phyloP scores from a whole-genome alignment of 2,797 vertebrate genomes.

The Hippoglossus hippoglossus region DNA sequence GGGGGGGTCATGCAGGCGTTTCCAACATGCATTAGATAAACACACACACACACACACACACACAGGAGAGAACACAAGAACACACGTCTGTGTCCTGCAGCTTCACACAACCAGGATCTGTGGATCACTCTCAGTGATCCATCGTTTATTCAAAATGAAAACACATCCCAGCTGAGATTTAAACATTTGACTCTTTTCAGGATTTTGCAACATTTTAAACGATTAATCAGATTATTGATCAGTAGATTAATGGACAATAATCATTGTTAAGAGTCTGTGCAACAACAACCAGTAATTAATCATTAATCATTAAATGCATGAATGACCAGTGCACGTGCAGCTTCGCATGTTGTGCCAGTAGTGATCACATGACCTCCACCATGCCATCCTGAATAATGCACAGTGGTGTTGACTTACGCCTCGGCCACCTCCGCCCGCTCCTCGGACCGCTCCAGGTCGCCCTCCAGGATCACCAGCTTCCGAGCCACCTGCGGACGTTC shows the following conservation, averaged over 20 bases:
- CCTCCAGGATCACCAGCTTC: conserved; percentile 96
- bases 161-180: no score
- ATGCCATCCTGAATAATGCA: conserved; percentile 51
- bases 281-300: no score
- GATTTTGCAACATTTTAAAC: no score
- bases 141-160: no score
- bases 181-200: no score
- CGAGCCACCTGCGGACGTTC: conserved; percentile 90
- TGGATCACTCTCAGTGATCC: no score
- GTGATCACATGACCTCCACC: conserved; percentile 21
- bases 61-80: no score
- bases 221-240: no score
- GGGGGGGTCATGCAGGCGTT: conserved; percentile 46
- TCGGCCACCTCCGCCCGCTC: conserved; percentile 97
- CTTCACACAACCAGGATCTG: no score
- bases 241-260: no score
- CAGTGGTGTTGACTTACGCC: conserved; percentile 86
- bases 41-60: conserved; percentile 23
- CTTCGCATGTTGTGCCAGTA: conserved; percentile 8
- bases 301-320: background rate
- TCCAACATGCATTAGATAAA: conserved; percentile 74
- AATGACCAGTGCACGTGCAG: conserved; percentile 14
- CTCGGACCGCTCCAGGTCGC: conserved; percentile 96
- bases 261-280: no score
- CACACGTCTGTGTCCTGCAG: no score